A percentile compares a stretch with the other conserved stretches of the same genome.
These are phyloP conservation scores for Hexactinellida sp. DNA, from an alignment of 37 sponge, comb jelly and placozoan genomes.

Conservation along the genomic window DNA sequence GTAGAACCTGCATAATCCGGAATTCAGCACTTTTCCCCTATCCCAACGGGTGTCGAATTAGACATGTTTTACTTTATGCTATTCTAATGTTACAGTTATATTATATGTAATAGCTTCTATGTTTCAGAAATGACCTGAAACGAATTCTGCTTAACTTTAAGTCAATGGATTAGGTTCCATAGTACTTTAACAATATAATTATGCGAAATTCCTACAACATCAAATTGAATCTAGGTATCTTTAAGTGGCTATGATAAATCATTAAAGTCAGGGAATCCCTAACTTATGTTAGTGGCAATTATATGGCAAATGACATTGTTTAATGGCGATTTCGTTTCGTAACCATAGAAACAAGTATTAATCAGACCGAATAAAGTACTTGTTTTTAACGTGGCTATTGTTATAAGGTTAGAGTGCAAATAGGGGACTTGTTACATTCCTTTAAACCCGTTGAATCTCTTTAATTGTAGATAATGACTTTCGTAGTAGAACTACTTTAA, in stretches of 20 bases:
- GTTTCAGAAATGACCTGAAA: no score
- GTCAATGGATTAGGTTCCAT: no score
- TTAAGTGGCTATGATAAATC: background rate
- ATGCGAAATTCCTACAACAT: background rate
- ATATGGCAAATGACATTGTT: background rate
- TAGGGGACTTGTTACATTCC: background rate
- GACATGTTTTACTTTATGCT: no score
- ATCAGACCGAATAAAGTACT: background rate
- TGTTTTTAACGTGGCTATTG: background rate
- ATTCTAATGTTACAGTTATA: no score
- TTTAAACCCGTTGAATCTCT: background rate
- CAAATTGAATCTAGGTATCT: background rate
- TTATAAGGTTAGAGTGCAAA: background rate
- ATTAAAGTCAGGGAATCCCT: background rate
- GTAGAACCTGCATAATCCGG: no score
- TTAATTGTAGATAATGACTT: constrained; percentile 3
- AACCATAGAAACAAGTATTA: background rate
- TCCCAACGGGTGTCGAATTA: no score
- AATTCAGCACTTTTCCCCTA: no score
- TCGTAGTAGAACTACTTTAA: background rate
- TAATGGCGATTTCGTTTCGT: background rate
- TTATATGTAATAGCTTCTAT: no score
- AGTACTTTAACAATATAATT: no score
- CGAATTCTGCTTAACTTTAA: no score
- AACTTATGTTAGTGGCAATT: background rate